Conservation (phyloP, 2,113 vertebrate species). For the Rhombomys opimus region DNA sequence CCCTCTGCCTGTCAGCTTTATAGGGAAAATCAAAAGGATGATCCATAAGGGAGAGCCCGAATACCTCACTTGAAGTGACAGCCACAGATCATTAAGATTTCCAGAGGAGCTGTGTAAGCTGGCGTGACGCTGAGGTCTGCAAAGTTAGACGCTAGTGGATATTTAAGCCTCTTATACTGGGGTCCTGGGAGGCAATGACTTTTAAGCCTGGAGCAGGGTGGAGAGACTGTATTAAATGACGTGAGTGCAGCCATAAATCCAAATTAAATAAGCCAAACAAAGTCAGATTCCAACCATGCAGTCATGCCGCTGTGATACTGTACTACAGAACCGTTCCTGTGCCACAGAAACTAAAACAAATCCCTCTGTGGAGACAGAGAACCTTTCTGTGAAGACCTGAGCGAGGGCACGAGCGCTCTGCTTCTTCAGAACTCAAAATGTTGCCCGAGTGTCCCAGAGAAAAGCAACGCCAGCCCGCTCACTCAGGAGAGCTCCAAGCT, state of each 20-base stretch:
- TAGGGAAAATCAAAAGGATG: neutral
- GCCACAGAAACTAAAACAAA: rapidly evolving
- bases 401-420: neutral
- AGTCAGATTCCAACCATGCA: neutral
- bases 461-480: rapidly evolving
- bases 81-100: slow-evolving; percentile 40
- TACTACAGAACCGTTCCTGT: neutral
- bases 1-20: neutral
- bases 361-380: neutral
- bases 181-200: slow-evolving; percentile 3
- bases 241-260: slow-evolving; percentile 17
- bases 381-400: neutral
- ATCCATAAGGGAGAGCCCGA: rapidly evolving
- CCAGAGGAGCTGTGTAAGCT: slow-evolving; percentile 28
- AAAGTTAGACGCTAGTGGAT: slow-evolving; percentile 46
- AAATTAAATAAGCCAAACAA: slow-evolving; percentile 44
- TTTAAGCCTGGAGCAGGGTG: neutral
- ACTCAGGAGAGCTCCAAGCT: neutral
- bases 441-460: rapidly evolving
- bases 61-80: slow-evolving; percentile 61
- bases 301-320: rapidly evolving
- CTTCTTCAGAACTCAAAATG: neutral
- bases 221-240: neutral
- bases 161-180: slow-evolving; percentile 14
- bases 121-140: slow-evolving; percentile 15